These are phyloP conservation scores for Perithous albicinctus DNA, from an alignment of 2,888 invertebrate species.

Conservation along the genomic window DNA sequence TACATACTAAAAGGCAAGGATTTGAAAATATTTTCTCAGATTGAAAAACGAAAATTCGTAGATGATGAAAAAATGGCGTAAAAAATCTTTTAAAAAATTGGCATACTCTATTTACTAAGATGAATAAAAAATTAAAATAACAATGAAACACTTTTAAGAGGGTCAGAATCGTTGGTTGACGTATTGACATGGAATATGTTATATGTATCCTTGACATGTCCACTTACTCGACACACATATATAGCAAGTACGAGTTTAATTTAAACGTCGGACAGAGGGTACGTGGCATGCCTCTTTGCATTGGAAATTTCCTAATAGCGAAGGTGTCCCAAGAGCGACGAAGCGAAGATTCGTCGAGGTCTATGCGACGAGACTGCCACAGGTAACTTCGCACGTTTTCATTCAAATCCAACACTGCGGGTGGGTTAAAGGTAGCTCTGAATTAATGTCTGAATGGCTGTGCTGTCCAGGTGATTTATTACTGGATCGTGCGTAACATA, in stretches of 20 bases:
- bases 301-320: conserved; percentile 2
- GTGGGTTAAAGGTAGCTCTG: conserved; percentile 10
- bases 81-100: no score
- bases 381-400: not conserved
- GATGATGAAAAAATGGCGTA: no score
- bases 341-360: not conserved
- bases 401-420: conserved; percentile 1
- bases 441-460: not conserved
- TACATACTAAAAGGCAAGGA: no score
- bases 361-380: not conserved
- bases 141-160: no score
- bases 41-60: no score
- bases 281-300: conserved; percentile 1
- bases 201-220: no score
- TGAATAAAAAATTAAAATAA: no score
- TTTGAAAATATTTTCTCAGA: no score
- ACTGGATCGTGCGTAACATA: conserved; percentile 6
- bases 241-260: not conserved
- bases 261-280: conserved; percentile 1
- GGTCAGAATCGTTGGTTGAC: no score
- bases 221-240: not conserved
- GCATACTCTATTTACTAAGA: no score
- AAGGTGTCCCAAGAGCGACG: not conserved
- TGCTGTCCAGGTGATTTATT: conserved; percentile 4
- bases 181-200: no score